A percentile compares a stretch with the other conserved stretches of the same genome.
Evolutionary conservation across 2,113 vertebrate genomes (phyloP).

Genomic region (Choloepus hoffmanni): DNA sequence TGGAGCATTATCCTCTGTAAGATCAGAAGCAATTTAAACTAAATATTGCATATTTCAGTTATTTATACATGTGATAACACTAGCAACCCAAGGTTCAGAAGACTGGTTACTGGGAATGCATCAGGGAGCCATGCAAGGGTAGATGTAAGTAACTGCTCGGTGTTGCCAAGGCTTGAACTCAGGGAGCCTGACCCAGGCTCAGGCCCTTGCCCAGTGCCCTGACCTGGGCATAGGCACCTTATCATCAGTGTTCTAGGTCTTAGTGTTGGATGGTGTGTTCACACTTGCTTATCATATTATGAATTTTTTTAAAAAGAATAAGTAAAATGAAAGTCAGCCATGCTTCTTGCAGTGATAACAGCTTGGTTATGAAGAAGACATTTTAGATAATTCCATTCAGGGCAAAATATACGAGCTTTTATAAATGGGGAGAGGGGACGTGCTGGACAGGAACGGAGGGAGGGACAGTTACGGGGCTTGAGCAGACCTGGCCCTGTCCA

Average conservation of each 20-base stretch:
- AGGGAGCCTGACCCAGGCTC: no score
- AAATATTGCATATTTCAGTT: neutral
- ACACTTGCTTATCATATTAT: neutral
- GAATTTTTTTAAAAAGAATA: neutral
- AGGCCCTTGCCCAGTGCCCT: no score
- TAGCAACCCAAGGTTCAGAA: neutral
- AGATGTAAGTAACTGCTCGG: no score
- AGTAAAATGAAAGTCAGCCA: neutral
- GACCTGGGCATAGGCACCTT: neutral
- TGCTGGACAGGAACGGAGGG: neutral
- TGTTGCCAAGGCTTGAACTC: no score
- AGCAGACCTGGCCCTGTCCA: neutral
- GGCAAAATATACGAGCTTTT: neutral
- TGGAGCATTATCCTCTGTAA: neutral
- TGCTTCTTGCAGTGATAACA: no score
- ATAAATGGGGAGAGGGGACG: neutral
- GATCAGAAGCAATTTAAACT: neutral
- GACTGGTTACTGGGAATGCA: neutral
- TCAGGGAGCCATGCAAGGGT: neutral
- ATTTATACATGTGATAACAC: neutral
- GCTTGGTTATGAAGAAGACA: neutral
- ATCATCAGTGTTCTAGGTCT: neutral
- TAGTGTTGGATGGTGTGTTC: neutral
- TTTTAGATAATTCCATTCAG: neutral
- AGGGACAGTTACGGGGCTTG: neutral